Conservation (phyloP, 2,888 invertebrate genomes). For the Drosophila subquinaria region DNA sequence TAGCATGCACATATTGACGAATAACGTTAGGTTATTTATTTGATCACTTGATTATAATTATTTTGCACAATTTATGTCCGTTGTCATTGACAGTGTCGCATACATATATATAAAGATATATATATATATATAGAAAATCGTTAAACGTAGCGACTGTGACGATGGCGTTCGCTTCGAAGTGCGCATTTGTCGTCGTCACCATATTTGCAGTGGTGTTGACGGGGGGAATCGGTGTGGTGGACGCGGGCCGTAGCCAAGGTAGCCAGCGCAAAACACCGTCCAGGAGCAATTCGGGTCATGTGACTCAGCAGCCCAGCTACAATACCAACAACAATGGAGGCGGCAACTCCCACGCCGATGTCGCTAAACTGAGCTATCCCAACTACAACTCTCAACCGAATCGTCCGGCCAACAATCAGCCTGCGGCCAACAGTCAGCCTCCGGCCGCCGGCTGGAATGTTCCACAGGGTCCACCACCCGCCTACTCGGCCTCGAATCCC, state of each 20-base stretch:
- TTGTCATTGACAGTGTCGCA: constrained; percentile 24
- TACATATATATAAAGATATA: constrained; percentile 20
- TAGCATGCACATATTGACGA: constrained; percentile 67
- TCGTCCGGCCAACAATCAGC: constrained; percentile 68
- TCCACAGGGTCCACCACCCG: constrained; percentile 84
- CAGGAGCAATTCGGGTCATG: constrained; percentile 73
- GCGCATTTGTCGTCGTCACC: constrained; percentile 59
- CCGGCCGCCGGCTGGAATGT: constrained; percentile 83
- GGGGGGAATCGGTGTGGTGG: constrained; percentile 57
- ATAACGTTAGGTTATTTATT: constrained; percentile 39
- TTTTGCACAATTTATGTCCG: constrained; percentile 25
- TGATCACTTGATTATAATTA: constrained; percentile 54
- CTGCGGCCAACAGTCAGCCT: constrained; percentile 33
- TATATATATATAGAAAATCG: constrained; percentile 54
- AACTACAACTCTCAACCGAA: constrained; percentile 84
- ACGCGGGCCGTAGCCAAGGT: constrained; percentile 77
- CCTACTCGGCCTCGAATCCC: constrained; percentile 82
- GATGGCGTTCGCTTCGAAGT: constrained; percentile 52
- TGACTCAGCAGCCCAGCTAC: constrained; percentile 81
- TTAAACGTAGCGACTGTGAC: constrained; percentile 44
- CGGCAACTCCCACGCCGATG: constrained; percentile 83
- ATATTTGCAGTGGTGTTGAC: constrained; percentile 62
- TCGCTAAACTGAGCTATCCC: constrained; percentile 83
- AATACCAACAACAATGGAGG: constrained; percentile 48
- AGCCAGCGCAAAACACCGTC: constrained; percentile 77